Conservation (phyloP, 2,888 invertebrate genomes). For the Cataglyphis altisquamis region DNA sequence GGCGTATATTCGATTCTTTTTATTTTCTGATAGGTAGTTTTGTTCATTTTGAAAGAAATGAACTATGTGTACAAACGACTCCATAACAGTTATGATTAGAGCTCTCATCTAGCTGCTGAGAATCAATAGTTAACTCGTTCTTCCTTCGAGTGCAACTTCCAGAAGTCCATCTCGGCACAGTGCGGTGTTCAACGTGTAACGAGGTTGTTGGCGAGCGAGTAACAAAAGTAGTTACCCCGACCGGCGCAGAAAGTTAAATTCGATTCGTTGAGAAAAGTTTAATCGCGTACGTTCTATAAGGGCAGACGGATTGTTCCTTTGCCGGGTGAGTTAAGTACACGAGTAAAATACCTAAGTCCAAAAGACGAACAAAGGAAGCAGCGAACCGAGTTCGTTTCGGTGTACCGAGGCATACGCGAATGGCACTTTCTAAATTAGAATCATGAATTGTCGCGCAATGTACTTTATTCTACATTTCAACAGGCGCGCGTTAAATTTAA, state of each 20-base stretch:
- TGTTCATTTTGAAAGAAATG: slow-evolving; percentile 33
- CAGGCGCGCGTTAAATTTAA: neutral
- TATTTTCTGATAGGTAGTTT: slow-evolving; percentile 8
- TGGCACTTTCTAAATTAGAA: slow-evolving; percentile 19
- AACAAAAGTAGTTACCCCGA: slow-evolving; percentile 82
- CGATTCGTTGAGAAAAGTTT: slow-evolving; percentile 83
- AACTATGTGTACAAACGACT: slow-evolving; percentile 9
- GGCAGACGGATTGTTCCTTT: slow-evolving; percentile 74
- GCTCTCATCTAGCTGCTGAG: slow-evolving; percentile 43
- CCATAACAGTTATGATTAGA: slow-evolving; percentile 61
- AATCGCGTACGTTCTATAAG: slow-evolving; percentile 80
- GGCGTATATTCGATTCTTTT: neutral
- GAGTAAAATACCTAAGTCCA: slow-evolving; percentile 67
- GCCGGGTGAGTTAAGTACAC: slow-evolving; percentile 67
- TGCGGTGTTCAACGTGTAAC: slow-evolving; percentile 76
- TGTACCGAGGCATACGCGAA: slow-evolving; percentile 4
- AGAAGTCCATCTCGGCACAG: slow-evolving; percentile 60
- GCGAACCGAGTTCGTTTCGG: slow-evolving; percentile 35
- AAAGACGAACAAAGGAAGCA: slow-evolving; percentile 57
- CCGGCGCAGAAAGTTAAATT: slow-evolving; percentile 82
- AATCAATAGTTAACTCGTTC: slow-evolving; percentile 73
- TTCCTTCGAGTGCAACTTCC: slow-evolving; percentile 65
- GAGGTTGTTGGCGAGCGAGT: slow-evolving; percentile 77
- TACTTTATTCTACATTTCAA: neutral
- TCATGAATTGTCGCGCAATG: neutral